A percentile compares a stretch with the other conserved stretches of the same genome.
Evolutionary conservation across 2,888 invertebrate genomes (phyloP).

Genomic region (Nycteola revayana): DNA sequence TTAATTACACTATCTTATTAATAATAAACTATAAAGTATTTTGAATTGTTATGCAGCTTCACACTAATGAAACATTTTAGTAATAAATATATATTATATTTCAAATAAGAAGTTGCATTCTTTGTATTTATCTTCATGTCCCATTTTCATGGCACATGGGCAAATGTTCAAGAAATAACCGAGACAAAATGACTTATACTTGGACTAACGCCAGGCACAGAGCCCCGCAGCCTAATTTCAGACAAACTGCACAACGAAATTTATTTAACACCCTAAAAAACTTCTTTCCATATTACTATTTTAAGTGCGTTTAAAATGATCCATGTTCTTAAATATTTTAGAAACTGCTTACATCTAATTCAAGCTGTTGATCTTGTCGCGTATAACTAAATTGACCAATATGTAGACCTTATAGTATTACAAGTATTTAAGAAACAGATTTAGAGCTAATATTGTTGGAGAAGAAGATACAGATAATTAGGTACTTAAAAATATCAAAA

Average conservation of each 20-base stretch:
- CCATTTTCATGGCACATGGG: too few relatives aligned
- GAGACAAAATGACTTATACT: conserved; percentile 11
- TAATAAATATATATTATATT: too few relatives aligned
- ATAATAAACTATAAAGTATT: too few relatives aligned
- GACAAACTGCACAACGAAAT: conserved; percentile 8
- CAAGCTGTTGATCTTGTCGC: conserved; percentile 33
- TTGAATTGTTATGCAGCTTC: too few relatives aligned
- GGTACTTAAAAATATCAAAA: conserved; percentile 35
- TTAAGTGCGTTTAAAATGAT: conserved; percentile 1
- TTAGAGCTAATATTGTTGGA: conserved; percentile 37
- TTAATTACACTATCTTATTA: too few relatives aligned
- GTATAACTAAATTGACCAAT: conserved; percentile 32
- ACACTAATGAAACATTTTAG: too few relatives aligned
- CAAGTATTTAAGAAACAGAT: conserved; percentile 38
- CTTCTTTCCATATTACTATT: too few relatives aligned
- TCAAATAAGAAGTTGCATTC: too few relatives aligned
- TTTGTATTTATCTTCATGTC: too few relatives aligned
- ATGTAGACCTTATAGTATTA: conserved; percentile 39
- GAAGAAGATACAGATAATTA: conserved; percentile 31
- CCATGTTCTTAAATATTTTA: not conserved
- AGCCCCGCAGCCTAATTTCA: conserved; percentile 15
- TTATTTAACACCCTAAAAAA: conserved; percentile 8
- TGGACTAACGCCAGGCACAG: conserved; percentile 21
- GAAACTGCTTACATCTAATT: conserved; percentile 9
- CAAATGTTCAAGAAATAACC: too few relatives aligned